These are phyloP conservation scores for Neotoma lepida DNA, from an alignment of 2,113 vertebrate genomes.

Conservation along the genomic window DNA sequence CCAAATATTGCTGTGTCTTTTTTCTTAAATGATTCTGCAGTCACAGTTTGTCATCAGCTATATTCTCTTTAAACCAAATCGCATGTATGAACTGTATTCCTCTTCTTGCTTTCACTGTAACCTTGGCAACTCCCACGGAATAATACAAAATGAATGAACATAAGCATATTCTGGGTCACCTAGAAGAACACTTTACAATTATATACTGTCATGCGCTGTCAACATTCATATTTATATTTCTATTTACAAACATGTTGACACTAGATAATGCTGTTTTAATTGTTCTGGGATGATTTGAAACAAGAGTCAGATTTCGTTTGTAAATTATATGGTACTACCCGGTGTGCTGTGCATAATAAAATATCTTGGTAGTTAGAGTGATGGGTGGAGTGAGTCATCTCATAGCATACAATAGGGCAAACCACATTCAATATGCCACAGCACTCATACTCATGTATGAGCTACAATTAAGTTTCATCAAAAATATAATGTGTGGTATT, in stretches of 20 bases:
- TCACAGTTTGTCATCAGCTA: constrained; percentile 38
- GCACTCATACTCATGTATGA: constrained; percentile 13
- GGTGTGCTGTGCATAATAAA: constrained; percentile 12
- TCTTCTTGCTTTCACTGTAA: constrained; percentile 47
- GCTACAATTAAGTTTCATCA: constrained; percentile 46
- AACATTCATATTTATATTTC: constrained; percentile 17
- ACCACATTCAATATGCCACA: constrained; percentile 6
- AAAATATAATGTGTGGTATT: constrained; percentile 18
- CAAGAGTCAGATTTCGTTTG: constrained; percentile 4
- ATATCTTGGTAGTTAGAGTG: constrained; percentile 38
- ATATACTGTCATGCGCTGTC: background rate
- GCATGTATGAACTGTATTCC: background rate
- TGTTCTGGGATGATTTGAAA: constrained; percentile 31
- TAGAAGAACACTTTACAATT: constrained; percentile 47
- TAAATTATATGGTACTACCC: constrained; percentile 49
- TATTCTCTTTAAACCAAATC: constrained; percentile 14
- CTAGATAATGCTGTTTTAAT: background rate
- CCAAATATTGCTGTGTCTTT: background rate
- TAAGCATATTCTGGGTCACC: constrained; percentile 24
- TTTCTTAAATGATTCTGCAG: constrained; percentile 23
- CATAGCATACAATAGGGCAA: constrained; percentile 3
- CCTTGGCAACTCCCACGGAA: constrained; percentile 32
- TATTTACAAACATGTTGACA: constrained; percentile 27
- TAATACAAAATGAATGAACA: constrained; percentile 52
- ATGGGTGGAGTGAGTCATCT: constrained; percentile 30